Conservation (phyloP, 2,797 vertebrate genomes). For the Alfaro cultratus region DNA sequence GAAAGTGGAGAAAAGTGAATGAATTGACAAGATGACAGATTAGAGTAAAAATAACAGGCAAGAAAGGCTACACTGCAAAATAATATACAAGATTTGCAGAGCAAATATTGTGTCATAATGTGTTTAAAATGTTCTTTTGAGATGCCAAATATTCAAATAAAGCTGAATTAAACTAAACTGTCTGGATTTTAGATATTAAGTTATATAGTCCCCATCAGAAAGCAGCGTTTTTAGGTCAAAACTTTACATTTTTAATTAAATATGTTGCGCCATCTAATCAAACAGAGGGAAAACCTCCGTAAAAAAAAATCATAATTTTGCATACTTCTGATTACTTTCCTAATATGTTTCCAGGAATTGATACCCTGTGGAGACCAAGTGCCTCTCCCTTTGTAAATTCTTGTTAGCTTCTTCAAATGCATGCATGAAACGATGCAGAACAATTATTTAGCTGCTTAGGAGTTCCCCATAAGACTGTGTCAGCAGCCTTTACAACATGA, state of each 20-base stretch:
- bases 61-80: slow-evolving; percentile 16
- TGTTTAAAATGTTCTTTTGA: not conserved
- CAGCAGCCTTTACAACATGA: not conserved
- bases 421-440: not conserved
- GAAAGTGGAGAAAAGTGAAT: slow-evolving; percentile 35
- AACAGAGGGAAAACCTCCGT: not conserved
- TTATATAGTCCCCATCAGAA: not conserved
- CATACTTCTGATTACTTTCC: not conserved
- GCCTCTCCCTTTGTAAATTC: not conserved
- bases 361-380: not conserved
- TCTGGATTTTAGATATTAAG: not conserved
- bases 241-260: not conserved
- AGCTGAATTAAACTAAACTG: not conserved
- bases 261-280: not conserved
- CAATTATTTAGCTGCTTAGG: not conserved
- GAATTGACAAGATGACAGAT: slow-evolving; percentile 24
- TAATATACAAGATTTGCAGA: not conserved
- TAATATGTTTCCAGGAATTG: not conserved
- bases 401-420: not conserved
- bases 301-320: not conserved
- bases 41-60: not conserved
- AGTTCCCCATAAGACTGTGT: not conserved
- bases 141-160: not conserved
- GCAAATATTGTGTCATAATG: slow-evolving; percentile 5
- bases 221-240: not conserved